A percentile compares a stretch with the other conserved stretches of the same genome.
phyloP scores from a whole-genome alignment of 2,797 vertebrate species.

The Hemitrygon akajei region DNA sequence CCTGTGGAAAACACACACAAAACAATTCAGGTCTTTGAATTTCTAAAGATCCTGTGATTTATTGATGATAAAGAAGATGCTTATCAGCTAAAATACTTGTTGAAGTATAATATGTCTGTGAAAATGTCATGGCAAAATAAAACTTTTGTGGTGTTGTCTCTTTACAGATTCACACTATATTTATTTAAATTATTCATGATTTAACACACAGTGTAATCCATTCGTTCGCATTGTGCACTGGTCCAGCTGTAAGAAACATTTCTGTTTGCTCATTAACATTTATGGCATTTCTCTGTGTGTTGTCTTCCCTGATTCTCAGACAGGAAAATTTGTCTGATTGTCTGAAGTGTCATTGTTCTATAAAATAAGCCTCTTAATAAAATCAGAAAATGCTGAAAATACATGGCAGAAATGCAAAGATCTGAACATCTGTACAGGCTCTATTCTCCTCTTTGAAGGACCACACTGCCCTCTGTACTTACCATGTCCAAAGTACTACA shows the following conservation, averaged over 20 bases:
- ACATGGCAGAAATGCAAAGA: neutral
- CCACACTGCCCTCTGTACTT: neutral
- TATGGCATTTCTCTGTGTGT: neutral
- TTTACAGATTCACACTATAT: neutral
- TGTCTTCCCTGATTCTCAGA: neutral
- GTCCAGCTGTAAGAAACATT: neutral
- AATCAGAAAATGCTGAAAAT: neutral
- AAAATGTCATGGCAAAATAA: neutral
- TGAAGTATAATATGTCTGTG: constrained; percentile 22
- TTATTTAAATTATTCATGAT: neutral
- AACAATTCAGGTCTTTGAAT: constrained; percentile 51
- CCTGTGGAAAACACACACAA: constrained; percentile 37
- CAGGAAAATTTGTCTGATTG: neutral
- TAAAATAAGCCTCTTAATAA: neutral
- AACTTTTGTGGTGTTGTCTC: neutral
- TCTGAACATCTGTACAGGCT: neutral
- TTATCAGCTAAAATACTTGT: constrained; percentile 35
- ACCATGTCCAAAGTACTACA: neutral
- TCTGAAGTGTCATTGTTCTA: neutral
- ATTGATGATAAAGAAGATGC: constrained; percentile 10
- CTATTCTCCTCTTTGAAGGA: neutral
- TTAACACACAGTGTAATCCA: constrained; percentile 1
- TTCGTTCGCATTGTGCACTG: neutral
- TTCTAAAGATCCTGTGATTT: constrained; percentile 27
- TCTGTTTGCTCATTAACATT: neutral